phyloP scores from a whole-genome alignment of 2,113 vertebrate species.

The Sardina pilchardus region DNA sequence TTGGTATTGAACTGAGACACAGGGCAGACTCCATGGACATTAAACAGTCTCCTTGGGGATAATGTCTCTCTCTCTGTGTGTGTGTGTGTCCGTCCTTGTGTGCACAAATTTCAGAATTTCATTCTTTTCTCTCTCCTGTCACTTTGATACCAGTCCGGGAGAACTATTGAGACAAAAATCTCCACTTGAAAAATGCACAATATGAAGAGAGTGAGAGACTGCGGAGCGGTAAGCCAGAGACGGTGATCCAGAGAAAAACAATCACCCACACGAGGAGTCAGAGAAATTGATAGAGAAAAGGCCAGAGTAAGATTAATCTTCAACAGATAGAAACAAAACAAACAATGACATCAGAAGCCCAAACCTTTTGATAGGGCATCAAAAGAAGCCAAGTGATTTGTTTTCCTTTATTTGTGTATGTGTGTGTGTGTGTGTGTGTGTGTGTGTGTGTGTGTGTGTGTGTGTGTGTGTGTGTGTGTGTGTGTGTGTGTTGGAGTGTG shows the following conservation, averaged over 20 bases:
- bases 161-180: neutral
- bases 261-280: neutral
- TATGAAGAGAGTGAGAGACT: neutral
- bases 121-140: neutral
- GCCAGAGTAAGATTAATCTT: neutral
- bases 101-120: neutral
- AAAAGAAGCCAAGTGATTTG: neutral
- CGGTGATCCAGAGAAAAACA: conserved; percentile 6
- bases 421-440: neutral
- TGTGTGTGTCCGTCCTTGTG: neutral
- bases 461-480: neutral
- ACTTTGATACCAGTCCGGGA: neutral
- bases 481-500: neutral
- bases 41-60: neutral
- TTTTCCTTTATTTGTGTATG: neutral
- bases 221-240: neutral
- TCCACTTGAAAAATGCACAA: neutral
- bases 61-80: neutral
- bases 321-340: neutral
- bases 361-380: neutral
- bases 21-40: neutral
- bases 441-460: neutral
- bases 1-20: neutral
- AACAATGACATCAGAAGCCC: neutral
- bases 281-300: neutral